phyloP scores from a whole-genome alignment of 2,113 vertebrate genomes.

The Mustela nigripes region DNA sequence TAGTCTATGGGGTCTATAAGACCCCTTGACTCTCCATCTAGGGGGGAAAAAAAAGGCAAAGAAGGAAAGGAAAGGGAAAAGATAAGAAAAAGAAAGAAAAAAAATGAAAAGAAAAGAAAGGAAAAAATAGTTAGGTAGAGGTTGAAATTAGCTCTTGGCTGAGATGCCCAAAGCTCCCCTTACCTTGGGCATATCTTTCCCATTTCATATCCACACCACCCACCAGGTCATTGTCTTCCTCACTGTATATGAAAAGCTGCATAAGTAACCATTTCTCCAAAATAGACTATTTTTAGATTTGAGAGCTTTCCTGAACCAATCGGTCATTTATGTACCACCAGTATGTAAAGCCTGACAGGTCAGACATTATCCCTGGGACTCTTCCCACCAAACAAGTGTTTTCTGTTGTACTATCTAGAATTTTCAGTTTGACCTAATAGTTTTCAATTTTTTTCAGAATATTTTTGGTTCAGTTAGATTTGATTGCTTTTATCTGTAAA shows the following conservation, averaged over 20 bases:
- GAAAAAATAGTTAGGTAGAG: background rate
- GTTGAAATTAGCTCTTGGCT: background rate
- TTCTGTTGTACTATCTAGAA: background rate
- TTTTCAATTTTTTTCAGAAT: background rate
- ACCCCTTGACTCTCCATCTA: background rate
- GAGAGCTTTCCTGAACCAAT: background rate
- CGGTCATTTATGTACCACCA: background rate
- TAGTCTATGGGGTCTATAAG: background rate
- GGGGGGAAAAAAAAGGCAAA: background rate
- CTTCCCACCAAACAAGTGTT: background rate
- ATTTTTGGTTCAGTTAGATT: background rate
- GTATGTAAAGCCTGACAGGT: background rate
- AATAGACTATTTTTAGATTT: background rate
- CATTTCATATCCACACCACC: background rate
- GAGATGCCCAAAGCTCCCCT: background rate
- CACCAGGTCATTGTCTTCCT: background rate
- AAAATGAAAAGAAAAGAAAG: no score
- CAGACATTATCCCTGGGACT: background rate
- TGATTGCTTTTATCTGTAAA: background rate
- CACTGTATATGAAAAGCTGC: background rate
- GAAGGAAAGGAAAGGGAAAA: accelerated
- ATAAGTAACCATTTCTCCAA: background rate
- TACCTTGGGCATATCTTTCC: no score
- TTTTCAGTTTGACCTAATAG: background rate
- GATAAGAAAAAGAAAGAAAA: accelerated